Evolutionary conservation across 2,797 vertebrate species (phyloP), one percentile per base, ranked within the genome.

Genomic region (Microchirus variegatus): DNA sequence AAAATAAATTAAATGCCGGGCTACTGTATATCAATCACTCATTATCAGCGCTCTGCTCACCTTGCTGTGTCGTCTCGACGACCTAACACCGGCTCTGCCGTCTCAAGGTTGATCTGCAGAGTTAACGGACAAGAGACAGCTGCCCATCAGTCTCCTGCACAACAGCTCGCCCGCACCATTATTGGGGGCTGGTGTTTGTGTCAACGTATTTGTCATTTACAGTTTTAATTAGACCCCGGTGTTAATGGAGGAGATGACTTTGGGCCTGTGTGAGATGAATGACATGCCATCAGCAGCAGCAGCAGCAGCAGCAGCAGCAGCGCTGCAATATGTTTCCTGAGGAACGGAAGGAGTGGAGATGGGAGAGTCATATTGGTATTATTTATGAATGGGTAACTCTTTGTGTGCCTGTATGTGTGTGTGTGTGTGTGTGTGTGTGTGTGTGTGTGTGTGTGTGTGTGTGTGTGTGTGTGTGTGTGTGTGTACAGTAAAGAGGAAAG

Each of bases 111-210:
- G 87, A 87, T 76, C 77, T 70, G 77, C 66, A 46, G 61, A 50
- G 72, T 70, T 48, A 75, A 85, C 75, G 84, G 86, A 89, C 87
- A 82, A 54, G 36, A 87, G 89, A 90, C 91, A 90, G 85, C 85
- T 86, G 85, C 81, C 85, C 87, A 91, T 93, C 90, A 87, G 83
- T 93, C 90, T 92, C 86, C 75, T 63, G 72, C 80, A 22, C 22
- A 80, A 74, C 72, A 71, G 64, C 45, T 10, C 44, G 18, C 45
- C 17, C 44, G 18, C 56, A 81, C 77, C 89, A 91, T 91, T 86
- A 31, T 5, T 88, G 77, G 47, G 44, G 31, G 70, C 72, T 82
- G 62, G 80, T 88, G 87, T 89, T 84, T 89, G 83, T 82, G 78
- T 77, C 75, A 67, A 44, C 11, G 61, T 87, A 82, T 89, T 88